Evolutionary conservation across 2,113 vertebrate species (phyloP).

Genomic region (Corythaeola cristata): DNA sequence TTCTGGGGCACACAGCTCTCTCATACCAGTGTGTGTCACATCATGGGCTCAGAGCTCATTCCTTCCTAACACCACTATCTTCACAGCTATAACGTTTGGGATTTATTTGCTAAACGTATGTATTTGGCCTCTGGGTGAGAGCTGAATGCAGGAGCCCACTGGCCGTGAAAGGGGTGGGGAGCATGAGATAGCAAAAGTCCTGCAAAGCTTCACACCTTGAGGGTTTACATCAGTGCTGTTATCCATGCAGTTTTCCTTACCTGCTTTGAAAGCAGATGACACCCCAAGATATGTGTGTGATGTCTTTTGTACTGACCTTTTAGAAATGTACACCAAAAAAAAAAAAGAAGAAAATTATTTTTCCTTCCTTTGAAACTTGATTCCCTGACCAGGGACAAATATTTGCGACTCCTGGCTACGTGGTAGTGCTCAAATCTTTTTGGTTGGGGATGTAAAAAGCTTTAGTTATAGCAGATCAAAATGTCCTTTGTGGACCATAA

Average conservation of each 20-base stretch:
- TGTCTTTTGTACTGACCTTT: neutral
- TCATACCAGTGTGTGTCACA: neutral
- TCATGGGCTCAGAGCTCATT: neutral
- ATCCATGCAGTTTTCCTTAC: neutral
- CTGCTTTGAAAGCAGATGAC: neutral
- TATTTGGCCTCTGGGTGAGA: neutral
- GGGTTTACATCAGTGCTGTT: neutral
- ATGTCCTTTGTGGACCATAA: neutral
- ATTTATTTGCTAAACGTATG: neutral
- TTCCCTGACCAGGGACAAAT: neutral
- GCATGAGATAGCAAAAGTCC: neutral
- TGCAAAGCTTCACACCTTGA: neutral
- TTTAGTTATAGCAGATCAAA: neutral
- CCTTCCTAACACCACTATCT: neutral
- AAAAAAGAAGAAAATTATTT: neutral
- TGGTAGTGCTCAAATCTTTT: neutral
- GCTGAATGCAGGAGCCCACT: neutral
- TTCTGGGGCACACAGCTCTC: neutral
- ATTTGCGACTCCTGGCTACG: neutral
- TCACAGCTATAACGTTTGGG: neutral
- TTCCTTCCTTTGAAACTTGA: neutral
- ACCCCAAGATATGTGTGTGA: neutral
- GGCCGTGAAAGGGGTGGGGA: neutral
- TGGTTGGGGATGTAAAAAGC: neutral
- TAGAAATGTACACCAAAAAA: neutral